phyloP scores from a whole-genome alignment of 1,140 invertebrate genomes.

The Rhagoletis zephyria region DNA sequence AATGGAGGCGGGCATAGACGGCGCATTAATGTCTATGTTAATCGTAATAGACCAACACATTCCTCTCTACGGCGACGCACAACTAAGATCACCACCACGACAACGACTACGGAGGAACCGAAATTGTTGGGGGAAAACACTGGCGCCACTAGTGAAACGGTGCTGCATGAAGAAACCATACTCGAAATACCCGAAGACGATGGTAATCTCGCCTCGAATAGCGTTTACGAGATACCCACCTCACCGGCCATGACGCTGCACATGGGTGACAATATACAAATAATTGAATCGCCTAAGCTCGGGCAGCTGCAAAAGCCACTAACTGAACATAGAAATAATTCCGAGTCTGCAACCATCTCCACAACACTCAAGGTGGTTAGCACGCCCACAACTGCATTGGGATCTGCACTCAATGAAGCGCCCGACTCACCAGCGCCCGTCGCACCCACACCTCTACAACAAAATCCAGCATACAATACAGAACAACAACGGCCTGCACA shows the following conservation, averaged over 20 bases:
- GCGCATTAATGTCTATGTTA: conserved; percentile 12
- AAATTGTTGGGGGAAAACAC: neutral
- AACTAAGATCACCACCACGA: conserved; percentile 6
- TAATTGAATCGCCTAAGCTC: conserved; percentile 66
- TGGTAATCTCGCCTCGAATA: conserved; percentile 64
- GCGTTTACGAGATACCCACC: conserved; percentile 63
- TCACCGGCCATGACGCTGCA: neutral
- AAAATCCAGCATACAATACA: conserved; percentile 51
- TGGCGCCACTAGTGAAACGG: neutral
- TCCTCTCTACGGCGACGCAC: neutral
- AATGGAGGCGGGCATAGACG: conserved; percentile 35
- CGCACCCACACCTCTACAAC: conserved; percentile 52
- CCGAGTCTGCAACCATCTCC: conserved; percentile 55
- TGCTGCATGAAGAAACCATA: conserved; percentile 40
- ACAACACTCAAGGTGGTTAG: conserved; percentile 57
- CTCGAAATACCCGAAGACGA: conserved; percentile 20
- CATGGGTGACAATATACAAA: conserved; percentile 64
- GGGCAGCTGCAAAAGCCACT: conserved; percentile 51
- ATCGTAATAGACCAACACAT: conserved; percentile 33
- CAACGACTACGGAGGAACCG: conserved; percentile 20
- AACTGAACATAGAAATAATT: conserved; percentile 58
- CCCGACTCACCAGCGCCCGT: conserved; percentile 42
- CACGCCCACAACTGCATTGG: neutral
- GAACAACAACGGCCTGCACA: conserved; percentile 53
- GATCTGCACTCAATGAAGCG: neutral